Evolutionary conservation across 2,797 vertebrate genomes (phyloP).

Genomic region (Brachyrhaphis roseni): DNA sequence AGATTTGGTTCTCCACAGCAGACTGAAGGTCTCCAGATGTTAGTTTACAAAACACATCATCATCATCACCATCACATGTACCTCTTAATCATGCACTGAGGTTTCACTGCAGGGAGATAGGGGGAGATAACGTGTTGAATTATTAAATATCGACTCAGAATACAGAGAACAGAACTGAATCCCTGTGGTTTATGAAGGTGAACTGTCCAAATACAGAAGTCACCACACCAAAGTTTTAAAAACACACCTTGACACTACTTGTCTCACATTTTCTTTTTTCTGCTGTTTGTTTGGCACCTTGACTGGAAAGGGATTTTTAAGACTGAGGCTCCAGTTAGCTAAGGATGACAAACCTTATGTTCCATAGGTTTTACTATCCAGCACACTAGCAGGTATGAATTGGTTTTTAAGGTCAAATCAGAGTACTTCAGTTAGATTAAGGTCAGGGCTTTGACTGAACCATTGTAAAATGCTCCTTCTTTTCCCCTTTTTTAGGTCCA

Average conservation of each 20-base stretch:
- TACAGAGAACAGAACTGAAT: neutral
- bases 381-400: neutral
- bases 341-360: too few relatives aligned
- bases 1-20: neutral
- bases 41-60: neutral
- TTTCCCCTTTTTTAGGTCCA: neutral
- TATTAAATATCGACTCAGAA: neutral
- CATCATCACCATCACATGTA: neutral
- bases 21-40: neutral
- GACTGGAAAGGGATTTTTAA: neutral
- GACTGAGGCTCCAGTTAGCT: too few relatives aligned
- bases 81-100: neutral
- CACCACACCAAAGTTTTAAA: neutral
- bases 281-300: neutral
- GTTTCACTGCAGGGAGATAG: neutral
- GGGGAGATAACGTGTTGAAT: neutral
- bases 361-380: too few relatives aligned
- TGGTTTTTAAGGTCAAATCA: neutral
- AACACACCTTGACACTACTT: neutral
- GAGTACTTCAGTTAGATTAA: neutral
- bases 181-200: neutral
- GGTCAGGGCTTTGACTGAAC: neutral
- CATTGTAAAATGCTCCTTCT: neutral
- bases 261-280: neutral
- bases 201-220: neutral